Evolutionary conservation across 2,113 vertebrate genomes (phyloP).

Genomic region (Myiopsitta monachus): DNA sequence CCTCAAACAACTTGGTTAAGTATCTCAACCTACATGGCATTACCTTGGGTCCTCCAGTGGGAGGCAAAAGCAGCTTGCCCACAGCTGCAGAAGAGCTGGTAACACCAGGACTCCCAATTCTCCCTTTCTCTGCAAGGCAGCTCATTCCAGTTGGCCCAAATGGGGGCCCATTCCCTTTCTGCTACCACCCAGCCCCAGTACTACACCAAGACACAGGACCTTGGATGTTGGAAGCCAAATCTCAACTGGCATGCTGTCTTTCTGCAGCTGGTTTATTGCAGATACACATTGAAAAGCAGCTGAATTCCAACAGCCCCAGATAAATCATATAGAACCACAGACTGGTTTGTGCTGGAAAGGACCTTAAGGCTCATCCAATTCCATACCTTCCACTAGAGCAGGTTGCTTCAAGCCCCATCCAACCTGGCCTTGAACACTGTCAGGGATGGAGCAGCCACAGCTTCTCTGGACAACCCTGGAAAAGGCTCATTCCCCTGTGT

Average conservation of each 20-base stretch:
- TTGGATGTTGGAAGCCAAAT: not conserved
- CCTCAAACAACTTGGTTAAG: not conserved
- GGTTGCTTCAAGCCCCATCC: not conserved
- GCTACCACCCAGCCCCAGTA: not conserved
- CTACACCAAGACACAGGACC: rapidly evolving
- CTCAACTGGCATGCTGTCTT: not conserved
- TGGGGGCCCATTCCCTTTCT: rapidly evolving
- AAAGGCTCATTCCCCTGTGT: not conserved
- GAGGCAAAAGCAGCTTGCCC: not conserved
- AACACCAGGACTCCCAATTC: not conserved
- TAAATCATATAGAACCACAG: not conserved
- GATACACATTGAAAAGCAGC: not conserved
- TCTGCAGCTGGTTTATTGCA: not conserved
- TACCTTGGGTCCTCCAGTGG: not conserved
- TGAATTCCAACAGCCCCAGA: not conserved
- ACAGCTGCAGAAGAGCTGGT: not conserved
- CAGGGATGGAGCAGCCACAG: not conserved
- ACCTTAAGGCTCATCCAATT: not conserved
- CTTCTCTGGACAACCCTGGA: not conserved
- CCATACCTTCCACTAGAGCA: not conserved
- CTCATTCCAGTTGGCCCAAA: not conserved
- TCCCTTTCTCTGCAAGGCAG: not conserved
- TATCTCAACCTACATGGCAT: not conserved
- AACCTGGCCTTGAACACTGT: not conserved
- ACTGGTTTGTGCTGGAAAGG: not conserved